These are phyloP conservation scores for Drosophila neonasuta DNA, from an alignment of 2,888 invertebrate species.

Conservation along the genomic window DNA sequence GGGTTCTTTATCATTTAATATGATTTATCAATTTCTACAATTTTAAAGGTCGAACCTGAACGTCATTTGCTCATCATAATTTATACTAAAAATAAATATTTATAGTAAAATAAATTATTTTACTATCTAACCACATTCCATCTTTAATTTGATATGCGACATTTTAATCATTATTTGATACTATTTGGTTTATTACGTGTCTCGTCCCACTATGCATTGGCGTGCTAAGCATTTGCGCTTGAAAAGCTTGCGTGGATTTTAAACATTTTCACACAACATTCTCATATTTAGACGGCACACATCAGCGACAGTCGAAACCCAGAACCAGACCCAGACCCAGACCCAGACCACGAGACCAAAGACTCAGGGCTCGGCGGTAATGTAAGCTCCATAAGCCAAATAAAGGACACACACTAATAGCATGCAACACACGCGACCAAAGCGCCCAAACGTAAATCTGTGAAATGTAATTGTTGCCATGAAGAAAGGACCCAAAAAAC, in stretches of 20 bases:
- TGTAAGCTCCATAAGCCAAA: slow-evolving; percentile 76
- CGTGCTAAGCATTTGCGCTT: slow-evolving; percentile 75
- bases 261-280: slow-evolving; percentile 78
- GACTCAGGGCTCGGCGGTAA: slow-evolving; percentile 59
- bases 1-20: too few relatives aligned
- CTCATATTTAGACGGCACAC: slow-evolving; percentile 77
- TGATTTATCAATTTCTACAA: too few relatives aligned
- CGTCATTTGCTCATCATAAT: too few relatives aligned
- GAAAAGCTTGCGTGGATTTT: slow-evolving; percentile 74
- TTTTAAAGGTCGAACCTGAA: too few relatives aligned
- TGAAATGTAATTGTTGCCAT: slow-evolving; percentile 79
- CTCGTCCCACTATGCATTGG: slow-evolving; percentile 51
- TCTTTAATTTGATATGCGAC: too few relatives aligned
- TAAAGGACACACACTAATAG: slow-evolving; percentile 75
- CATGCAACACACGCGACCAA: slow-evolving; percentile 76
- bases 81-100: too few relatives aligned
- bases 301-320: slow-evolving; percentile 56
- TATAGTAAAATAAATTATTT: too few relatives aligned
- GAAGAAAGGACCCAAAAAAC: slow-evolving; percentile 49
- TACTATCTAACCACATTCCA: too few relatives aligned
- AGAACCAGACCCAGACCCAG: not conserved
- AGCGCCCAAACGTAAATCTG: slow-evolving; percentile 71
- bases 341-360: not conserved
- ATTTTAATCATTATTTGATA: not conserved
- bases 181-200: not conserved